phyloP scores from a whole-genome alignment of 2,797 vertebrate species.

The Rhynchotus rufescens region DNA sequence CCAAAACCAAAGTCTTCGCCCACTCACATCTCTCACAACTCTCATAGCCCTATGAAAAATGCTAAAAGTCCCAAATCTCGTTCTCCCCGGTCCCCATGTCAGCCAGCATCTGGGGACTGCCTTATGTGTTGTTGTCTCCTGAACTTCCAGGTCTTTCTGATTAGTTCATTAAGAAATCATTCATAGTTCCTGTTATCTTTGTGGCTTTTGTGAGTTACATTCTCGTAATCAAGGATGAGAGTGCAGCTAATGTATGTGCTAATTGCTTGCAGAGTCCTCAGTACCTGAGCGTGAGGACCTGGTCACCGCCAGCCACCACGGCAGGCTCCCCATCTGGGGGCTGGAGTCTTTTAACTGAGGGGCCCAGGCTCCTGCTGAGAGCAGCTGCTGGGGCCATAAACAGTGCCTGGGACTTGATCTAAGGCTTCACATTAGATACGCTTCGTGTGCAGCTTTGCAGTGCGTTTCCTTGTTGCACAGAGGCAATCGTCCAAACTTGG shows the following conservation, averaged over 20 bases:
- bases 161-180: background rate
- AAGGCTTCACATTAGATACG: background rate
- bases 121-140: background rate
- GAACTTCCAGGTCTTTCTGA: background rate
- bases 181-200: background rate
- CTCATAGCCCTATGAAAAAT: background rate
- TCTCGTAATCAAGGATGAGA: background rate
- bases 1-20: background rate
- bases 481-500: background rate
- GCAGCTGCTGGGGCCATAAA: background rate
- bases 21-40: background rate
- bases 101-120: background rate
- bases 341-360: background rate
- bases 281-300: background rate
- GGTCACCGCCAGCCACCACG: background rate
- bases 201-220: background rate
- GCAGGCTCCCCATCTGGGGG: background rate
- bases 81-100: background rate
- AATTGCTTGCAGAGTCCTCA: background rate
- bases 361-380: background rate
- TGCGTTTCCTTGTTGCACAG: background rate
- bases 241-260: fast-evolving
- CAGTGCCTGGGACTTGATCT: background rate
- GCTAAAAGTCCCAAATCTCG: background rate
- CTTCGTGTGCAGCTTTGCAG: background rate